Evolutionary conservation across 1,140 invertebrate genomes (phyloP).

Genomic region (Bombus vancouverensis): DNA sequence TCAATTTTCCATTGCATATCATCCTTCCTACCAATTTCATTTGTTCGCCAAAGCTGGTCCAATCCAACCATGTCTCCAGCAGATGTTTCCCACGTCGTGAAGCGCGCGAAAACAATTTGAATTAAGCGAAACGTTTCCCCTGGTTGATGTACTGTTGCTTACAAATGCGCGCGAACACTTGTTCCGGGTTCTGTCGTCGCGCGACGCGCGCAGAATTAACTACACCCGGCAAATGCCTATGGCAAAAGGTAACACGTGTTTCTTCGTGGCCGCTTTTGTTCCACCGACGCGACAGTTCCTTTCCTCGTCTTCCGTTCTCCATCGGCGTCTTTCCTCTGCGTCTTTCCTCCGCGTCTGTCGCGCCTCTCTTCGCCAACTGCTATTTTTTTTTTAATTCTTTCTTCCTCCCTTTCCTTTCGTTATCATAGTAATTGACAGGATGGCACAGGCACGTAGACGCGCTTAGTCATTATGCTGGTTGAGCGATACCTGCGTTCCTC

Average conservation of each 20-base stretch:
- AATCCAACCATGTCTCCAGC: not conserved
- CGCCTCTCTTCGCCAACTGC: not conserved
- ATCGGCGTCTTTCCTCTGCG: not conserved
- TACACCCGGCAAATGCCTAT: not conserved
- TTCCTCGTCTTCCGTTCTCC: not conserved
- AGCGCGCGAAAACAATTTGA: slow-evolving; percentile 30
- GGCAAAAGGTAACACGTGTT: slow-evolving; percentile 57
- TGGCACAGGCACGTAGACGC: not conserved
- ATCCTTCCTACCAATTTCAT: not conserved
- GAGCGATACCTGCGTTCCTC: not conserved
- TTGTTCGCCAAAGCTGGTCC: too few relatives aligned
- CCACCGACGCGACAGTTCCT: not conserved
- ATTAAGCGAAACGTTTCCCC: slow-evolving; percentile 49
- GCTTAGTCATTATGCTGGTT: not conserved
- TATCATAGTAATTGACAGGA: not conserved
- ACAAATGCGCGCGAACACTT: slow-evolving; percentile 54
- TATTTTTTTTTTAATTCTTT: not conserved
- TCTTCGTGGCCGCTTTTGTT: slow-evolving; percentile 18
- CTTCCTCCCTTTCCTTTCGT: not conserved
- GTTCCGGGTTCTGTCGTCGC: slow-evolving; percentile 46
- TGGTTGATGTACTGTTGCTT: slow-evolving; percentile 47
- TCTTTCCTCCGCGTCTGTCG: not conserved
- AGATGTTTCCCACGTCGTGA: slow-evolving; percentile 46
- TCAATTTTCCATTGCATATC: not conserved
- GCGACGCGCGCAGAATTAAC: slow-evolving; percentile 51